Evolutionary conservation across 2,888 invertebrate species (phyloP).

Genomic region (Lymantria dispar): DNA sequence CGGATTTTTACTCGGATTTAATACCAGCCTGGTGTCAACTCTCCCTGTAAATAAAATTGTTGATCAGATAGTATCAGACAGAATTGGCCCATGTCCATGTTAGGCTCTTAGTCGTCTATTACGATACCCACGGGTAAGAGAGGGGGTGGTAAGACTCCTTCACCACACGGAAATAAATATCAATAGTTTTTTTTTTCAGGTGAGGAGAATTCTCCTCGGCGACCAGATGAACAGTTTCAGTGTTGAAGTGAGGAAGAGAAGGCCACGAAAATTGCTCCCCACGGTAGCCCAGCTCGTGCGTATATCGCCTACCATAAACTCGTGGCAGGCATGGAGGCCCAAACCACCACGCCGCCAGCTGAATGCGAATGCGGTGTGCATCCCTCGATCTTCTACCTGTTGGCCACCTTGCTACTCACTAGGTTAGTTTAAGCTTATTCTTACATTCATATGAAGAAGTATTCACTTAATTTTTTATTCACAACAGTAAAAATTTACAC

Average conservation of each 20-base stretch:
- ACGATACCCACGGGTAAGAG: no score
- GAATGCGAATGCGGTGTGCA: conserved; percentile 86
- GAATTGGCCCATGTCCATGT: no score
- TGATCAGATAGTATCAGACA: no score
- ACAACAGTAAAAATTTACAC: no score
- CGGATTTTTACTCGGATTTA: no score
- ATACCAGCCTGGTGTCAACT: no score
- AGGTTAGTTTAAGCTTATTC: conserved; percentile 46
- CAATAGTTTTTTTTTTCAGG: conserved; percentile 42
- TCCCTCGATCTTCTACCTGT: conserved; percentile 84
- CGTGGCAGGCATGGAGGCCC: conserved; percentile 79
- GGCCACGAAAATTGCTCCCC: conserved; percentile 77
- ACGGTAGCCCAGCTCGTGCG: conserved; percentile 77
- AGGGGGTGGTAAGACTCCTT: no score
- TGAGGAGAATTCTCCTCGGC: conserved; percentile 61
- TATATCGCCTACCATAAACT: conserved; percentile 85
- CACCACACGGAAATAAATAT: no score
- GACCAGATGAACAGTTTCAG: conserved; percentile 75
- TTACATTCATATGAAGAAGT: no score
- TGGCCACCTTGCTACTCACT: conserved; percentile 82
- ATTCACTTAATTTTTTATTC: no score
- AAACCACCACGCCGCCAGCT: conserved; percentile 72
- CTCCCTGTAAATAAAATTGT: no score
- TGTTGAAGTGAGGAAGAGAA: conserved; percentile 52
- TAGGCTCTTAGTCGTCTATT: no score